Evolutionary conservation across 2,888 invertebrate species (phyloP).

Genomic region (Bugulina stolonifera): DNA sequence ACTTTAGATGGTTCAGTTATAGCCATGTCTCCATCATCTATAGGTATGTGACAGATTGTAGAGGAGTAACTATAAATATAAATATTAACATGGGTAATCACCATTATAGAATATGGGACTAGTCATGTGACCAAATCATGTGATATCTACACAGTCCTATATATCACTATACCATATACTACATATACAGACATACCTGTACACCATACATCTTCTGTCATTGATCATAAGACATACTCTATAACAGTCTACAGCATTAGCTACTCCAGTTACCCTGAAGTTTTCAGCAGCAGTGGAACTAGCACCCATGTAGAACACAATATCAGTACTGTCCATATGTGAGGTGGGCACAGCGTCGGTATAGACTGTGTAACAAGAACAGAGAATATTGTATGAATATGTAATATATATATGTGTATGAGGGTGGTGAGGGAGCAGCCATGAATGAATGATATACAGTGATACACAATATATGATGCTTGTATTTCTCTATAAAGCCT

Average conservation of each 20-base stretch:
- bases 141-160: too few relatives aligned
- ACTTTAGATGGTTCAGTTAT: neutral
- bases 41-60: neutral
- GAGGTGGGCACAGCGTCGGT: neutral
- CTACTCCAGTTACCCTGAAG: neutral
- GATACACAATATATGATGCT: too few relatives aligned
- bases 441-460: too few relatives aligned
- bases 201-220: neutral
- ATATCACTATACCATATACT: too few relatives aligned
- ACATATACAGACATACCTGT: slow-evolving; percentile 7
- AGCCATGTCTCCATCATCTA: neutral
- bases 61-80: neutral
- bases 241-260: neutral
- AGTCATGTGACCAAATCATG: too few relatives aligned
- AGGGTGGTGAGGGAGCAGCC: too few relatives aligned
- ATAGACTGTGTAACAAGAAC: too few relatives aligned
- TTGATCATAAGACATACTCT: slow-evolving; percentile 17
- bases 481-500: neutral
- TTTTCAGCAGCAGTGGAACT: neutral
- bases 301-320: neutral
- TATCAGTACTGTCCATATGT: neutral
- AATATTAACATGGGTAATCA: too few relatives aligned
- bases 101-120: too few relatives aligned
- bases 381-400: too few relatives aligned
- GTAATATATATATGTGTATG: too few relatives aligned